Evolutionary conservation across 2,888 invertebrate genomes (phyloP).

Genomic region (Galeopsomyia nigrocyanea): DNA sequence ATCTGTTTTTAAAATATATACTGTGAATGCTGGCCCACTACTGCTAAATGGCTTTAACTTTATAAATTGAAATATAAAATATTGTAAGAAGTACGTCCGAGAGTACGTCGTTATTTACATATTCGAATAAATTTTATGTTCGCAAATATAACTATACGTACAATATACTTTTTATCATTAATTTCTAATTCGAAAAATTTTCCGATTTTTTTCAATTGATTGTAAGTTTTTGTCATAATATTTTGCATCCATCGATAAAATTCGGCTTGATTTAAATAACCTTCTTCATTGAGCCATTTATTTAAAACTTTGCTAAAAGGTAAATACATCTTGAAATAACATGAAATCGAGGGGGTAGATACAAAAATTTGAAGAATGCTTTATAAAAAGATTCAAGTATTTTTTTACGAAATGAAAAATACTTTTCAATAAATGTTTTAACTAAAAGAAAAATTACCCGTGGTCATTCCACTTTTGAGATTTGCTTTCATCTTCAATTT

Average conservation of each 20-base stretch:
- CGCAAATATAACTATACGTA: slow-evolving; percentile 6
- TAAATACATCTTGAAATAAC: slow-evolving; percentile 14
- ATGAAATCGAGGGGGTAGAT: background rate
- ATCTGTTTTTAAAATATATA: slow-evolving; percentile 63
- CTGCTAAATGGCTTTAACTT: slow-evolving; percentile 59
- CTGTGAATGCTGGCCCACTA: slow-evolving; percentile 73
- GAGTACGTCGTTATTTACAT: too few species aligned
- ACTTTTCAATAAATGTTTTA: slow-evolving; percentile 1
- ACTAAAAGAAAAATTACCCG: slow-evolving; percentile 43
- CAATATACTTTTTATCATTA: slow-evolving; percentile 7
- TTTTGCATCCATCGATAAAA: slow-evolving; percentile 73
- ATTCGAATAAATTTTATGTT: background rate
- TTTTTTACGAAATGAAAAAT: background rate
- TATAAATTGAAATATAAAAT: background rate
- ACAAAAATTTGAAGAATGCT: background rate
- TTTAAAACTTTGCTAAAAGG: slow-evolving; percentile 62
- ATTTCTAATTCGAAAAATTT: slow-evolving; percentile 23
- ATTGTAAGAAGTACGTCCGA: too few species aligned
- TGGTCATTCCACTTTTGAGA: slow-evolving; percentile 48
- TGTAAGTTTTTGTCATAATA: slow-evolving; percentile 68
- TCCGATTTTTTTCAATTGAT: slow-evolving; percentile 22
- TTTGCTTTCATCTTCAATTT: slow-evolving; percentile 25
- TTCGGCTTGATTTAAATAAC: slow-evolving; percentile 70
- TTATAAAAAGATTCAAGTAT: background rate
- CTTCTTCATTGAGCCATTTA: slow-evolving; percentile 69